Evolutionary conservation across 2,113 vertebrate genomes (phyloP).

Genomic region (Electrona antarctica): DNA sequence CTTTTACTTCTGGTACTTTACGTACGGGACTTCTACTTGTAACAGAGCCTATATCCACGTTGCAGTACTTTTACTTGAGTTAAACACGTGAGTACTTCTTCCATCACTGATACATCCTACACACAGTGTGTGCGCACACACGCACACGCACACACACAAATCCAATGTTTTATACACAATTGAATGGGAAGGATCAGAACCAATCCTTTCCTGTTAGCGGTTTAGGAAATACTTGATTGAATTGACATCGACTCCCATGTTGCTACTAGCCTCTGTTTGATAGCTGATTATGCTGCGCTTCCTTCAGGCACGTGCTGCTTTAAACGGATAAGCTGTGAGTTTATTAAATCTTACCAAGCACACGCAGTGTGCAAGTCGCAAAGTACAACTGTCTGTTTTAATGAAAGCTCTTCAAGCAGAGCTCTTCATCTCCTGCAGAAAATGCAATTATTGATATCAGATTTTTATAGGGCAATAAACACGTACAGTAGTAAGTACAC

Average conservation of each 20-base stretch:
- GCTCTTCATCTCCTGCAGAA: conserved; percentile 15
- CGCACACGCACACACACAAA: background rate
- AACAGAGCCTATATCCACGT: background rate
- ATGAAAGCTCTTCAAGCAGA: conserved; percentile 36
- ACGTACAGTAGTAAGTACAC: background rate
- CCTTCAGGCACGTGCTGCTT: conserved; percentile 47
- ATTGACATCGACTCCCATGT: conserved; percentile 61
- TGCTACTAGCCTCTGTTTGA: conserved; percentile 42
- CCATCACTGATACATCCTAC: background rate
- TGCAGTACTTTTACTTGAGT: too few relatives aligned
- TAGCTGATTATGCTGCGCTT: conserved; percentile 36
- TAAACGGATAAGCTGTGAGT: conserved; percentile 57
- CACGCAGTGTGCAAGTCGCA: conserved; percentile 34
- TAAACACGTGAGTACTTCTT: too few relatives aligned
- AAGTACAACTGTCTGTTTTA: conserved; percentile 28
- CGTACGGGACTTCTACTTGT: background rate
- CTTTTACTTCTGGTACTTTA: background rate
- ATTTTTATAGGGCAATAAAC: conserved; percentile 31
- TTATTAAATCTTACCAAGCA: conserved; percentile 64
- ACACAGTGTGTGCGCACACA: conserved; percentile 7
- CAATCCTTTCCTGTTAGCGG: conserved; percentile 49
- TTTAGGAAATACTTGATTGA: conserved; percentile 64
- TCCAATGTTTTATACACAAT: conserved; percentile 6
- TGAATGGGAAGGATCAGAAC: conserved; percentile 45
- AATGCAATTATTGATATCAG: conserved; percentile 30